Evolutionary conservation across 2,888 invertebrate genomes (phyloP).

Genomic region (Eupeodes latifasciatus): DNA sequence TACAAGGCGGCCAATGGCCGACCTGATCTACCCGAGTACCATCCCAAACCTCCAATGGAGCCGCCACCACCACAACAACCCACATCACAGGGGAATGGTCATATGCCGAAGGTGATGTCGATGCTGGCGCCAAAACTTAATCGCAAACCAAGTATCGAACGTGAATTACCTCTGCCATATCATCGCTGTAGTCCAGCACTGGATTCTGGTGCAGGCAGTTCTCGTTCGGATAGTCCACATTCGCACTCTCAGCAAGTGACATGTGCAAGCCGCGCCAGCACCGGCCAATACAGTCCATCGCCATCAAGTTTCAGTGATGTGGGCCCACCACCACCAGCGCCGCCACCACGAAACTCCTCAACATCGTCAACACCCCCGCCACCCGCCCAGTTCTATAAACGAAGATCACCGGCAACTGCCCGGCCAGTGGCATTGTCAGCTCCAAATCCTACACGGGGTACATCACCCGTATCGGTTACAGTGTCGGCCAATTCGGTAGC

Average conservation of each 20-base stretch:
- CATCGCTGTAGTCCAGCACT: slow-evolving; percentile 94
- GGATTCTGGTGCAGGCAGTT: slow-evolving; percentile 94
- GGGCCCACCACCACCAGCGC: slow-evolving; percentile 88
- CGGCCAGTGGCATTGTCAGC: slow-evolving; percentile 85
- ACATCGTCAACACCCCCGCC: slow-evolving; percentile 87
- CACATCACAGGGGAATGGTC: slow-evolving; percentile 81
- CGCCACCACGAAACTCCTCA: slow-evolving; percentile 89
- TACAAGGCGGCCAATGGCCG: slow-evolving; percentile 82
- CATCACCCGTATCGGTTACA: slow-evolving; percentile 88
- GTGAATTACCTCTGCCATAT: slow-evolving; percentile 87
- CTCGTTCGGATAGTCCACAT: slow-evolving; percentile 94
- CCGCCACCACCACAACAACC: slow-evolving; percentile 81
- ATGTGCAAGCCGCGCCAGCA: slow-evolving; percentile 84
- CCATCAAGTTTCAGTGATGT: slow-evolving; percentile 86
- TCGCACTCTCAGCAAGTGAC: slow-evolving; percentile 86
- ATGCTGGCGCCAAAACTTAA: slow-evolving; percentile 90
- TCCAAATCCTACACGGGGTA: slow-evolving; percentile 88
- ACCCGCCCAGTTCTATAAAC: slow-evolving; percentile 89
- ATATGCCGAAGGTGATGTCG: slow-evolving; percentile 84
- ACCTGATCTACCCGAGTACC: slow-evolving; percentile 82
- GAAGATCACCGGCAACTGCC: slow-evolving; percentile 91
- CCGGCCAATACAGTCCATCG: slow-evolving; percentile 85
- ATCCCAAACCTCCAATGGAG: slow-evolving; percentile 82
- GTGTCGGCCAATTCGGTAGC: slow-evolving; percentile 79
- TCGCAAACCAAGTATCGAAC: slow-evolving; percentile 94